These are phyloP conservation scores for Dendrolimus punctatus DNA, from an alignment of 1,140 invertebrate species.

Conservation along the genomic window DNA sequence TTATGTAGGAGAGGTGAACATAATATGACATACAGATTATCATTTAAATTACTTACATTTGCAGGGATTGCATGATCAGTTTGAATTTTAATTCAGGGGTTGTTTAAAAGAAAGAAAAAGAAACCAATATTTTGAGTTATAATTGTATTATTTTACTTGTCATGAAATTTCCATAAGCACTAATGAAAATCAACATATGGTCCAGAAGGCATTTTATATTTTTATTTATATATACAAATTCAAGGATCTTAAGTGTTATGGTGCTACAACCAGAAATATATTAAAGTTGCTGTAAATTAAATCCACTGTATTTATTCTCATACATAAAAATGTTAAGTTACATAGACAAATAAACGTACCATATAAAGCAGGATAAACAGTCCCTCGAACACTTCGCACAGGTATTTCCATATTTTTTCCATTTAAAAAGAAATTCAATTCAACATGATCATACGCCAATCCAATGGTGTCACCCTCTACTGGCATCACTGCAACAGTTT, in stretches of 20 bases:
- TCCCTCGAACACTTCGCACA: conserved; percentile 91
- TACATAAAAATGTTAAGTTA: not conserved
- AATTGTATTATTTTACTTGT: no score
- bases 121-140: no score
- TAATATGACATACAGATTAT: no score
- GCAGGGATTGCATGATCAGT: no score
- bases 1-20: no score
- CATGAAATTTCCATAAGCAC: not conserved
- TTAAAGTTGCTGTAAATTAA: not conserved
- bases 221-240: no score
- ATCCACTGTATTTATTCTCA: not conserved
- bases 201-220: no score
- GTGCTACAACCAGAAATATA: no score
- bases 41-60: no score
- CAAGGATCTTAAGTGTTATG: no score
- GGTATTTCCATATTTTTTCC: conserved; percentile 89
- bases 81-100: no score
- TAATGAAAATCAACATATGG: not conserved
- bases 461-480: conserved; percentile 97
- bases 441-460: conserved; percentile 96
- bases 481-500: conserved; percentile 54
- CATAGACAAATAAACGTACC: conserved; percentile 75
- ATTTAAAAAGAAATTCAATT: conserved; percentile 96
- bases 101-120: no score
- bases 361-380: conserved; percentile 94